Evolutionary conservation across 2,113 vertebrate species (phyloP).

Genomic region (Odobenus rosmarus): DNA sequence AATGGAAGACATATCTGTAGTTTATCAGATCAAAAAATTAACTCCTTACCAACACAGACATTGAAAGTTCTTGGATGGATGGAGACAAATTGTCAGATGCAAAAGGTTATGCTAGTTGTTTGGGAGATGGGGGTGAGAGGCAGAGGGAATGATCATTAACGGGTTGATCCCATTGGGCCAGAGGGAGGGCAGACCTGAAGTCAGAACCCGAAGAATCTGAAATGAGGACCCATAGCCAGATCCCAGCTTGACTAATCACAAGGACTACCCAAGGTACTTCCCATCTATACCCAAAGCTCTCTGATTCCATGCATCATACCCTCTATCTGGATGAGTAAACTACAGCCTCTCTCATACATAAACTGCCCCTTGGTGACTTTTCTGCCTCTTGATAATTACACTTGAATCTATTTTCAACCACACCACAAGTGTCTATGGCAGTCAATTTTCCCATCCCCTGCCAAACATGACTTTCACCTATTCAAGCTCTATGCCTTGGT

Average conservation of each 20-base stretch:
- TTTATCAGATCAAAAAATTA: neutral
- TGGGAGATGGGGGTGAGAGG: neutral
- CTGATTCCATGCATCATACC: neutral
- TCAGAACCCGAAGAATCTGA: neutral
- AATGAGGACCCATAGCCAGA: neutral
- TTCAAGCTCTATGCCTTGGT: neutral
- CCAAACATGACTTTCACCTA: neutral
- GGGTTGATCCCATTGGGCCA: accelerated
- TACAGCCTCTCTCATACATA: neutral
- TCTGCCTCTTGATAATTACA: neutral
- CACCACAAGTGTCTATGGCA: neutral
- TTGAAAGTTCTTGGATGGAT: neutral
- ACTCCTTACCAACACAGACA: neutral
- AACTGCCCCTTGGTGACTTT: neutral
- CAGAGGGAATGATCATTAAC: neutral
- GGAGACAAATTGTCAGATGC: neutral
- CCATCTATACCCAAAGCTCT: neutral
- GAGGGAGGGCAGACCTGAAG: neutral
- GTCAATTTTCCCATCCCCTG: neutral
- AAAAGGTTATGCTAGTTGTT: neutral
- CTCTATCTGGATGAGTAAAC: neutral
- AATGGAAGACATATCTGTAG: neutral
- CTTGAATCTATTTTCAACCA: neutral
- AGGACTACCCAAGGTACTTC: no score
- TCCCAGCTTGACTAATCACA: neutral